Evolutionary conservation across 2,888 invertebrate species (phyloP).

Genomic region (Eupithecia abbreviata): DNA sequence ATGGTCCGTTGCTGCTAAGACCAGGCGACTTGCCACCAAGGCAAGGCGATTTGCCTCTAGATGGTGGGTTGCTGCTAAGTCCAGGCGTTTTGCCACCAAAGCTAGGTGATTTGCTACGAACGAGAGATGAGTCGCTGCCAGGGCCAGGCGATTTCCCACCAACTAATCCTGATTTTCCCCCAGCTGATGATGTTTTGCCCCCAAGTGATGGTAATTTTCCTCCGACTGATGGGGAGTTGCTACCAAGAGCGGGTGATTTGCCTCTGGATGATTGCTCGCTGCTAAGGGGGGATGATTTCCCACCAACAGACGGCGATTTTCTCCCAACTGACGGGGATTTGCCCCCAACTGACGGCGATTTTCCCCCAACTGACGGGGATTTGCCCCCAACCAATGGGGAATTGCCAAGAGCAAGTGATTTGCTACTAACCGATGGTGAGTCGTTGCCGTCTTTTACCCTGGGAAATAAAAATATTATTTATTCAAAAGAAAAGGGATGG

Average conservation of each 20-base stretch:
- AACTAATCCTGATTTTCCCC: background rate
- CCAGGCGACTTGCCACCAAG: slow-evolving; percentile 11
- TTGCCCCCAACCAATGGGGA: background rate
- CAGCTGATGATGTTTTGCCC: background rate
- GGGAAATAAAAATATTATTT: background rate
- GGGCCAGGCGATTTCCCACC: background rate
- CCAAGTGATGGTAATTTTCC: background rate
- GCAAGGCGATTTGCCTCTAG: background rate
- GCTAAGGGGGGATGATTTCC: background rate
- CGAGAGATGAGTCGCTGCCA: background rate
- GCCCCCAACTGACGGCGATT: background rate
- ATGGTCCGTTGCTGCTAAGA: background rate
- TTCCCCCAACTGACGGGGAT: background rate
- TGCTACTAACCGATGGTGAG: background rate
- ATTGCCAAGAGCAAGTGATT: background rate
- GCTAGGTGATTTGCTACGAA: slow-evolving; percentile 12
- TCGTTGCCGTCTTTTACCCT: background rate
- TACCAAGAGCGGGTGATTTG: slow-evolving; percentile 15
- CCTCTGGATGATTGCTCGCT: background rate
- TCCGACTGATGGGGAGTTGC: background rate
- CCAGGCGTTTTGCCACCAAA: slow-evolving; percentile 7
- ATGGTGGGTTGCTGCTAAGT: background rate
- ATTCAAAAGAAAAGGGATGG: background rate
- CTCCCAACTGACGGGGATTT: background rate
- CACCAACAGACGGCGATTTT: background rate